These are phyloP conservation scores for Epinotia nisella DNA, from an alignment of 2,888 invertebrate species.

Conservation along the genomic window DNA sequence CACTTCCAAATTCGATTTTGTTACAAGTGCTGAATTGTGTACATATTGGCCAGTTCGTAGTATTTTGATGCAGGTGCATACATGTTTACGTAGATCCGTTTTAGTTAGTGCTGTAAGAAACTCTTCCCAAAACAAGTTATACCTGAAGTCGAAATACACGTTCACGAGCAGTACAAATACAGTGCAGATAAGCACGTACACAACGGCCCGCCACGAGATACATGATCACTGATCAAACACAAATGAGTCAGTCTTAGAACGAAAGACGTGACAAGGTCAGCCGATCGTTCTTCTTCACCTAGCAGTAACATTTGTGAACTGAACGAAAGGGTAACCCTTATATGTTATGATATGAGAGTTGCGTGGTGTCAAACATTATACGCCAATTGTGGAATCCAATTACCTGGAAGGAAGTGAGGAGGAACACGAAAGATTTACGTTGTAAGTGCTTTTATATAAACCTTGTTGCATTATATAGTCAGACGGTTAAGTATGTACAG, in stretches of 20 bases:
- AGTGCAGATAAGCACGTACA: constrained; percentile 31
- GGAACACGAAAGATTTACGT: neutral
- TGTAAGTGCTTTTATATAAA: constrained; percentile 11
- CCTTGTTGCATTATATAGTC: neutral
- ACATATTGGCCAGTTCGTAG: neutral
- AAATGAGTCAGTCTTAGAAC: constrained; percentile 64
- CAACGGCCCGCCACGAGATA: constrained; percentile 45
- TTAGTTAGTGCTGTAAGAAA: neutral
- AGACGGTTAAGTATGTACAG: neutral
- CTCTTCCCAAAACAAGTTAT: neutral
- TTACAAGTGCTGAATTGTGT: neutral
- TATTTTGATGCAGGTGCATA: neutral
- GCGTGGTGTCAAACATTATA: neutral
- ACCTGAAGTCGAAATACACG: neutral
- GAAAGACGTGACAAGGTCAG: constrained; percentile 65
- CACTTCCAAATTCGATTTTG: neutral
- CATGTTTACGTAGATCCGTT: neutral
- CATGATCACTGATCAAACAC: constrained; percentile 59
- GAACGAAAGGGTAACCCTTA: neutral
- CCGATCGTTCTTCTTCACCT: constrained; percentile 49
- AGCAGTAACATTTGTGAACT: constrained; percentile 38
- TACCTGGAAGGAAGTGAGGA: neutral
- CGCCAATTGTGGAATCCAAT: neutral
- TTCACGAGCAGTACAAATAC: neutral
- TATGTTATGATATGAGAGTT: neutral